Evolutionary conservation across 2,797 vertebrate species (phyloP).

Genomic region (Lutjanus campechanus): DNA sequence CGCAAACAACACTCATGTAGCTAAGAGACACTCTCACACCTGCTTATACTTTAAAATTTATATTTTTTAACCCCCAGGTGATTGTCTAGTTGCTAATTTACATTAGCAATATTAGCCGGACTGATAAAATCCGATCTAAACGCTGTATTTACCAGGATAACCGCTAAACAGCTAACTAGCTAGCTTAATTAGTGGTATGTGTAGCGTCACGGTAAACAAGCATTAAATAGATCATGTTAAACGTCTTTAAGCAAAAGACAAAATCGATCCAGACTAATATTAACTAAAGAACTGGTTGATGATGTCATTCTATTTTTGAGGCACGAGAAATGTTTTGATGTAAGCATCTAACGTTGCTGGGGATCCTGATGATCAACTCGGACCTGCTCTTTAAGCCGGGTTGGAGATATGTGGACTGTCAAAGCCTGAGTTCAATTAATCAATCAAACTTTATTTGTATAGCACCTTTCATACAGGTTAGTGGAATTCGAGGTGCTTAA

Average conservation of each 20-base stretch:
- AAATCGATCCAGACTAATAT: not conserved
- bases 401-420: not conserved
- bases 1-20: rapidly evolving
- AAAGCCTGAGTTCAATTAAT: not conserved
- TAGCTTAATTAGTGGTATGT: not conserved
- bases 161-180: not conserved
- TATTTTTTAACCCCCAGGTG: not conserved
- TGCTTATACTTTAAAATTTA: not conserved
- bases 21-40: not conserved
- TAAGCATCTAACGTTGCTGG: not conserved
- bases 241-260: not conserved
- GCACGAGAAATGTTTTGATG: not conserved
- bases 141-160: not conserved
- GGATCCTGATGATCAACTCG: not conserved
- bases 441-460: too few species aligned
- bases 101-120: conserved; percentile 24
- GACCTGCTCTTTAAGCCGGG: not conserved
- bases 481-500: too few species aligned
- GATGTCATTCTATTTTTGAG: not conserved
- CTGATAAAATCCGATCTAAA: conserved; percentile 10
- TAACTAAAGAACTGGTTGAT: not conserved
- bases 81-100: conserved; percentile 7
- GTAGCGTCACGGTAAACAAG: not conserved
- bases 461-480: too few species aligned
- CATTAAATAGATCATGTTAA: not conserved